phyloP scores from a whole-genome alignment of 2,888 invertebrate species.

The Blastobasis adustella region DNA sequence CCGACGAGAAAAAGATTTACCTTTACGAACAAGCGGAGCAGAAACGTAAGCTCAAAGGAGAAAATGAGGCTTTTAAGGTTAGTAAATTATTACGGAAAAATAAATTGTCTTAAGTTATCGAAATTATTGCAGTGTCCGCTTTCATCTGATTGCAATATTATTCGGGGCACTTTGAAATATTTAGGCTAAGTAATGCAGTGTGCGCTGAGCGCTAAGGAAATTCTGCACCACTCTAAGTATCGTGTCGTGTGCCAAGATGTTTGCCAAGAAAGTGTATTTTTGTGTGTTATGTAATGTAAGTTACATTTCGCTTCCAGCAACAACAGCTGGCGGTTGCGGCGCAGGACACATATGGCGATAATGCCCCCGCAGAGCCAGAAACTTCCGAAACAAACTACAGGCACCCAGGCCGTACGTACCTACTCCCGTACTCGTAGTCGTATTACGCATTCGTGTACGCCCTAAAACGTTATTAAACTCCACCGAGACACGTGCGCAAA shows the following conservation, averaged over 20 bases:
- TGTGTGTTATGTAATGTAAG: neutral
- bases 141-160: too few relatives aligned
- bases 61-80: conserved; percentile 34
- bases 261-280: neutral
- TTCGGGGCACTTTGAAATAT: too few relatives aligned
- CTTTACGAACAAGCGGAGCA: conserved; percentile 67
- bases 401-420: conserved; percentile 52
- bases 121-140: too few relatives aligned
- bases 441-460: neutral
- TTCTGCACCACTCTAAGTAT: too few relatives aligned
- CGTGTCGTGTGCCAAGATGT: too few relatives aligned
- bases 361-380: conserved; percentile 44
- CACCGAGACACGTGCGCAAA: neutral
- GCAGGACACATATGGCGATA: conserved; percentile 28
- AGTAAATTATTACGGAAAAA: conserved; percentile 4
- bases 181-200: too few relatives aligned
- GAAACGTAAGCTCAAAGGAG: conserved; percentile 57
- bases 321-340: conserved; percentile 18
- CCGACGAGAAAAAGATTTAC: conserved; percentile 52
- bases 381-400: conserved; percentile 53
- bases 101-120: too few relatives aligned
- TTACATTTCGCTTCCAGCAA: conserved; percentile 23
- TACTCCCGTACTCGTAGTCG: neutral
- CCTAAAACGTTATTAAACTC: neutral
- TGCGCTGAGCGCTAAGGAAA: too few relatives aligned